phyloP scores from a whole-genome alignment of 1,140 invertebrate genomes.

The Pseudomyrmex concolor region DNA sequence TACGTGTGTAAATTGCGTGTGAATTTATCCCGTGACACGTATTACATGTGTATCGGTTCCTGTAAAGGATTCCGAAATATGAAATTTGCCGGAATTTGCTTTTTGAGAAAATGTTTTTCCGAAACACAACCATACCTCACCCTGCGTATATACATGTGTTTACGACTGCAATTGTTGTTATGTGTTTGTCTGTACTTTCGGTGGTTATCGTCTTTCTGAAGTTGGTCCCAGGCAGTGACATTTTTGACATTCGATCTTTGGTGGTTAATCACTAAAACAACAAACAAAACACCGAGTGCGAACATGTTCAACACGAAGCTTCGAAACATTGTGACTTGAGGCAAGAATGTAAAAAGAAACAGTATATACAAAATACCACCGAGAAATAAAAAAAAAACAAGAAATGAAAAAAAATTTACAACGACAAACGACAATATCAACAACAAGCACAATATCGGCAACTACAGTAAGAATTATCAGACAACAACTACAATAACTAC shows the following conservation, averaged over 20 bases:
- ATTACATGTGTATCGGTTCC: not conserved
- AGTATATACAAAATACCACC: conserved; percentile 61
- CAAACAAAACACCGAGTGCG: not conserved
- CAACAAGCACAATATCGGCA: conserved; percentile 61
- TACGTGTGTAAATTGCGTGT: not conserved
- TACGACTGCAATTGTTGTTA: conserved; percentile 75
- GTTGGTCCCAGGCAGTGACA: conserved; percentile 79
- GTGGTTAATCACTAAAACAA: conserved; percentile 59
- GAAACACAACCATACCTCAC: conserved; percentile 25
- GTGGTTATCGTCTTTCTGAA: conserved; percentile 73
- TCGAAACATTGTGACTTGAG: conserved; percentile 29
- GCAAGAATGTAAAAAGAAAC: not conserved
- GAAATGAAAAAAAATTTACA: conserved; percentile 64
- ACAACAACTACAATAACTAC: conserved; percentile 54
- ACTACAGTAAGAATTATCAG: conserved; percentile 66
- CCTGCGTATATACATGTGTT: conserved; percentile 18
- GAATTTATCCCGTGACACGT: not conserved
- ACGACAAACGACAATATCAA: conserved; percentile 66
- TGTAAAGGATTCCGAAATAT: not conserved
- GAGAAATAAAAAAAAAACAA: conserved; percentile 66
- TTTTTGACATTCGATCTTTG: conserved; percentile 67
- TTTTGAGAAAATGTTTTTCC: conserved; percentile 29
- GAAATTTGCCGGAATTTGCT: not conserved
- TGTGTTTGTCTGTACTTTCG: conserved; percentile 82
- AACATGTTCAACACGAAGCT: conserved; percentile 19